These are phyloP conservation scores for Cybosia mesomella DNA, from an alignment of 2,888 invertebrate genomes.

Conservation along the genomic window DNA sequence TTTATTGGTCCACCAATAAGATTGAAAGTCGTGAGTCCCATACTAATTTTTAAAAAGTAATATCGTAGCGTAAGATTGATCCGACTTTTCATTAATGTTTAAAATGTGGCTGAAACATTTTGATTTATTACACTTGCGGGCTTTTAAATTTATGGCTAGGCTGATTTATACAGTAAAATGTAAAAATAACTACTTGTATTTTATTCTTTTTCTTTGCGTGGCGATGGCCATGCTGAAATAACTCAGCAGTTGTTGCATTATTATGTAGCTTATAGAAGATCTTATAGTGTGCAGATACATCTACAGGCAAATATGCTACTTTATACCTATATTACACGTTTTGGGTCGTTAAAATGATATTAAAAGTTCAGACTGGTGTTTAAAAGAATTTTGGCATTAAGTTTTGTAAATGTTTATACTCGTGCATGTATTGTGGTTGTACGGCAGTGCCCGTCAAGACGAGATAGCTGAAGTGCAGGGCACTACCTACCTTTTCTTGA, in stretches of 20 bases:
- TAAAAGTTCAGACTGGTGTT: no score
- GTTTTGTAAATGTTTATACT: no score
- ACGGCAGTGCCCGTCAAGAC: no score
- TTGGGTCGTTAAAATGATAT: no score
- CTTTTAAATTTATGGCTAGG: not conserved
- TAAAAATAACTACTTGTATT: not conserved
- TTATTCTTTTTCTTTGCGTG: not conserved
- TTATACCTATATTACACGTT: no score
- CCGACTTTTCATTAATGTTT: conserved; percentile 44
- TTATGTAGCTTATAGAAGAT: not conserved
- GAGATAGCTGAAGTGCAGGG: no score
- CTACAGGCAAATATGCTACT: no score
- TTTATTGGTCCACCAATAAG: conserved; percentile 17
- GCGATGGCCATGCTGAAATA: not conserved
- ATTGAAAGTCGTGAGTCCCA: conserved; percentile 36
- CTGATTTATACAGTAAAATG: not conserved
- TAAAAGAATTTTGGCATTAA: no score
- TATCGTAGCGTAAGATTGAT: conserved; percentile 35
- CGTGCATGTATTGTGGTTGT: no score
- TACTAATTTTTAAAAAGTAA: conserved; percentile 14
- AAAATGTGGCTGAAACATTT: conserved; percentile 11
- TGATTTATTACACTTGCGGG: conserved; percentile 9
- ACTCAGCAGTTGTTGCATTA: not conserved
- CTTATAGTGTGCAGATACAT: no score
- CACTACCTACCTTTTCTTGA: no score